phyloP scores from a whole-genome alignment of 2,797 vertebrate genomes.

The Oryzias sinensis region DNA sequence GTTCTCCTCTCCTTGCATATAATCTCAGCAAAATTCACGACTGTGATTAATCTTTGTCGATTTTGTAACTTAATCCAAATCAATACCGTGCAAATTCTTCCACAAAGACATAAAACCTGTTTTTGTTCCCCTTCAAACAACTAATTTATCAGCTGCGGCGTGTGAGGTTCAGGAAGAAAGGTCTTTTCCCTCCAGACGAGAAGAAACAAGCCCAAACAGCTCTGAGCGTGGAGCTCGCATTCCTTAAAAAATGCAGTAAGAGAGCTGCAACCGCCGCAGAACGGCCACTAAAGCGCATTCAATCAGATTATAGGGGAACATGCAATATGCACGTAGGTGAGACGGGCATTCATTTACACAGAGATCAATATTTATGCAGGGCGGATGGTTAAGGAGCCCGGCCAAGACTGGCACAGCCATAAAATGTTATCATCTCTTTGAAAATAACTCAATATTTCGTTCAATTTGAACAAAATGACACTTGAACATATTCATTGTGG shows the following conservation, averaged over 20 bases:
- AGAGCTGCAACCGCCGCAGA: background rate
- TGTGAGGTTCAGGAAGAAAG: background rate
- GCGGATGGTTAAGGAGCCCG: too few relatives aligned
- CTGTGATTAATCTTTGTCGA: background rate
- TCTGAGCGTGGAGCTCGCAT: constrained; percentile 28
- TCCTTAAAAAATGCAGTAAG: constrained; percentile 25
- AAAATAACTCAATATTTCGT: too few relatives aligned
- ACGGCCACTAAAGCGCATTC: background rate
- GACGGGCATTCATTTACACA: too few relatives aligned
- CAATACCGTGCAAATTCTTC: background rate
- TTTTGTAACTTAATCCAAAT: too few relatives aligned
- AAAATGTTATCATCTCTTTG: too few relatives aligned
- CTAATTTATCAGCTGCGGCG: background rate
- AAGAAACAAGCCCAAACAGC: constrained; percentile 55
- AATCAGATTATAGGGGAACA: background rate
- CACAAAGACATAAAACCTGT: background rate
- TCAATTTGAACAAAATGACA: too few relatives aligned
- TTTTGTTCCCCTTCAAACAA: background rate
- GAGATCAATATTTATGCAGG: too few relatives aligned
- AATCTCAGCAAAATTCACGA: background rate
- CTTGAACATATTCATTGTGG: too few relatives aligned
- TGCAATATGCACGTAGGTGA: too few relatives aligned
- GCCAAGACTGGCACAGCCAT: too few relatives aligned
- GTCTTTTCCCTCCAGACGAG: background rate
- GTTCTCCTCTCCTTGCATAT: background rate